Evolutionary conservation across 2,113 vertebrate genomes (phyloP), one percentile per base, ranked within the genome.

Genomic region (Sebastes fasciatus): DNA sequence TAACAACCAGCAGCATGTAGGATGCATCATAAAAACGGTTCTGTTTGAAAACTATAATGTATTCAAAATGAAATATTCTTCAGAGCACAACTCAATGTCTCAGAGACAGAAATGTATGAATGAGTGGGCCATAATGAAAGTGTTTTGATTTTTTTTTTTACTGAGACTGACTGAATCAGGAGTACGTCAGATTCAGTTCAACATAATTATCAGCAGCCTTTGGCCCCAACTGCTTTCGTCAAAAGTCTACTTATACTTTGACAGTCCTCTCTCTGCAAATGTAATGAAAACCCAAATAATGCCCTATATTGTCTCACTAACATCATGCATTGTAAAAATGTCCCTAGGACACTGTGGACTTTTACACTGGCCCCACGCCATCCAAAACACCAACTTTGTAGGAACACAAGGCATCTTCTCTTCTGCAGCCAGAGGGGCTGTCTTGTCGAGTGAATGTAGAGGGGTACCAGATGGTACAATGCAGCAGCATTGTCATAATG

Each of bases 381-480:
- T 85, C 84, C 76, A 85, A 93, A 93, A 89, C 79, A 91, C 76
- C 82, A 91, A 90, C 78, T 92, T 88, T 79, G 70, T 82, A 34
- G 64, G 26, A 86, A 78, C 67, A 94, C 88, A 94, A 93, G 88
- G 81, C 77, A 17, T 87, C 74, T 68, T 93, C 85, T 95, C 81
- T 86, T 88, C 88, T 79, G 66, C 61, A 82, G 83, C 69, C 61
- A 78, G 66, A 57, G 60, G 66, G 69, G 66, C 72, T 43, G 80
- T 87, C 83, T 81, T 71, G 58, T 54, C 16, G 49, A 84, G 82
- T 89, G 83, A 91, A 89, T 89, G 89, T 85, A 55, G 86, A 84
- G 58, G 88, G 86, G 90, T 84, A 91, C 89, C 89, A 91, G 74
- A 92, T 81, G 91, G 93, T 91, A 93, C 93, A 92, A 89, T 83